Evolutionary conservation across 2,113 vertebrate genomes (phyloP).

Genomic region (Azemiops feae): DNA sequence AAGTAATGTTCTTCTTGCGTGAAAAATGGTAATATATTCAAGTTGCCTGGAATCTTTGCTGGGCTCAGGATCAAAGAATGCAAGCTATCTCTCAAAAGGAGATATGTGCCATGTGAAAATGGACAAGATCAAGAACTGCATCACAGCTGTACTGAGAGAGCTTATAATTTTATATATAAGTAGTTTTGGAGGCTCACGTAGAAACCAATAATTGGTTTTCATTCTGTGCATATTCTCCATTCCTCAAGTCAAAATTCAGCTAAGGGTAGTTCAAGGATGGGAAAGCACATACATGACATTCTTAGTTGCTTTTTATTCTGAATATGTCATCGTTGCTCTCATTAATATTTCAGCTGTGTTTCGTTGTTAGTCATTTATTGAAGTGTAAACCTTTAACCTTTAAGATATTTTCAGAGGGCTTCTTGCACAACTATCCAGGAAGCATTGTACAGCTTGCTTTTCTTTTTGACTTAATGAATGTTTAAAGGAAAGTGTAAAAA

Average conservation of each 20-base stretch:
- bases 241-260: neutral
- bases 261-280: neutral
- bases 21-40: neutral
- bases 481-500: neutral
- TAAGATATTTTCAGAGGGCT: too few relatives aligned
- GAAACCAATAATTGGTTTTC: neutral
- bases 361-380: neutral
- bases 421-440: neutral
- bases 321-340: neutral
- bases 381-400: neutral
- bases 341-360: neutral
- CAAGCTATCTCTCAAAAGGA: neutral
- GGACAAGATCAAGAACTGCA: neutral
- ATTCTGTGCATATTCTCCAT: neutral
- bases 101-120: neutral
- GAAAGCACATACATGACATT: neutral
- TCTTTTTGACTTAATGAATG: neutral
- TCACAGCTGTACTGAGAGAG: neutral
- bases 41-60: neutral
- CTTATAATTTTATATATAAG: neutral
- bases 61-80: neutral
- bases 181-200: neutral
- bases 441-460: neutral
- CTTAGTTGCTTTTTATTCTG: neutral
- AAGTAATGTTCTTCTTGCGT: neutral